Evolutionary conservation across 2,888 invertebrate species (phyloP), one percentile per base, ranked within the genome.

Genomic region (Hermaeophaga mercurialis): DNA sequence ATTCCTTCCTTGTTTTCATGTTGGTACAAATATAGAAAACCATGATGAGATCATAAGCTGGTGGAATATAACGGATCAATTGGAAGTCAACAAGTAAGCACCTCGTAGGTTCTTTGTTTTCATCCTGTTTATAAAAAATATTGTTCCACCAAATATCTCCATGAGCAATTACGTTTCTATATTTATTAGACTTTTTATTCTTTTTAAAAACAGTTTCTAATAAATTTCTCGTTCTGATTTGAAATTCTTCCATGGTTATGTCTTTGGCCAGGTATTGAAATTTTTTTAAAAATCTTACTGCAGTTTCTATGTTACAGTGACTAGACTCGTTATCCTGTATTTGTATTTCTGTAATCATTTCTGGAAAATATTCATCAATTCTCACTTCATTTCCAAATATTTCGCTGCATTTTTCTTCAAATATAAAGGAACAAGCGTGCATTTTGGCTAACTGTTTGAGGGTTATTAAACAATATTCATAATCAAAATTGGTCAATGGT

Each of bases 331-430:
- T 41, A 11, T 19, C n/a, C 12, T 19, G 5, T 14, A 41, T 24
- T 11, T 24, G 41, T 24, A 11, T 11, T 22, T 41, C 41, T 24
- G 8, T 12, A 8, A 22, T 41, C 12, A 41, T n/a, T 12, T 22
- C 22, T 19, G 24, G 24, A n/a, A 41, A 24, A 22, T 22, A 41
- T 41, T 41, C 11, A 41, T 41, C 41, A 8, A 41, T 41, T 22
- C 11, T 41, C 6, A 22, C 11, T 22, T 17, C 6, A 7, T 3
- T 22, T 5, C 41, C 41, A 6, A 41, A 5, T 1, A 3, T 22
- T 41, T 41, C 11, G 2, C 12, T 41, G 11, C 22, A 19, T 41
- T 12, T 22, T 6, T 41, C 22, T 22, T 41, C 41, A 3, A 41
- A n/a, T 19, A 41, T 7, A 7, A 41, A 11, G 1, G 41, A 11